A percentile compares a stretch with the other conserved stretches of the same genome.
Conservation (phyloP, 2,113 vertebrate genomes). For the Tragelaphus imberbis region DNA sequence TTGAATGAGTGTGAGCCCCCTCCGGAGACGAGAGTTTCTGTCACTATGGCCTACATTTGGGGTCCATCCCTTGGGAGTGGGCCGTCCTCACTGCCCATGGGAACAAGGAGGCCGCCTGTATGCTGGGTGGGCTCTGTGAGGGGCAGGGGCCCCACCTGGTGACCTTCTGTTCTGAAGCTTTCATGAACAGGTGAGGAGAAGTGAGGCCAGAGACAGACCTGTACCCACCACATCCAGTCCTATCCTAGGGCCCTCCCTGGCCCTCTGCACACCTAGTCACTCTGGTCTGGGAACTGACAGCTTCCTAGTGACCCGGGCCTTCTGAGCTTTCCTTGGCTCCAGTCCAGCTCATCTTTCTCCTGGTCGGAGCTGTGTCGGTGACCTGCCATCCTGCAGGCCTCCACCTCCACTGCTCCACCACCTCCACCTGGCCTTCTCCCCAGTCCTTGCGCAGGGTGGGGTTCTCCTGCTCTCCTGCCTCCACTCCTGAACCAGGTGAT, state of each 20-base stretch:
- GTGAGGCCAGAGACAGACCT: neutral
- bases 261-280: too few relatives aligned
- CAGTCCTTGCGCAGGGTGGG: neutral
- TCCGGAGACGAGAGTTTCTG: neutral
- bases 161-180: fast-evolving
- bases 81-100: neutral
- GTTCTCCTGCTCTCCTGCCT: neutral
- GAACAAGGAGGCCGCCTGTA: fast-evolving
- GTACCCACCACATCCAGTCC: too few relatives aligned
- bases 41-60: neutral
- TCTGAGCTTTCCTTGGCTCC: too few relatives aligned
- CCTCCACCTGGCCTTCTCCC: neutral
- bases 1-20: neutral
- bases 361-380: fast-evolving
- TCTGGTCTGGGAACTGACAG: neutral
- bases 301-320: neutral
- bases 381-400: fast-evolving
- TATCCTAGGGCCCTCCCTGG: too few relatives aligned
- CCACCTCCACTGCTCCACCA: fast-evolving
- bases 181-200: too few relatives aligned
- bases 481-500: neutral
- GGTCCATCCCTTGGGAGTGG: neutral
- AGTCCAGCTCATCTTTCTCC: neutral
- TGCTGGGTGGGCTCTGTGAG: neutral
- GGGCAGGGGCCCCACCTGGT: neutral